Conservation (phyloP, 1,140 invertebrate genomes). For the Formica selysi region DNA sequence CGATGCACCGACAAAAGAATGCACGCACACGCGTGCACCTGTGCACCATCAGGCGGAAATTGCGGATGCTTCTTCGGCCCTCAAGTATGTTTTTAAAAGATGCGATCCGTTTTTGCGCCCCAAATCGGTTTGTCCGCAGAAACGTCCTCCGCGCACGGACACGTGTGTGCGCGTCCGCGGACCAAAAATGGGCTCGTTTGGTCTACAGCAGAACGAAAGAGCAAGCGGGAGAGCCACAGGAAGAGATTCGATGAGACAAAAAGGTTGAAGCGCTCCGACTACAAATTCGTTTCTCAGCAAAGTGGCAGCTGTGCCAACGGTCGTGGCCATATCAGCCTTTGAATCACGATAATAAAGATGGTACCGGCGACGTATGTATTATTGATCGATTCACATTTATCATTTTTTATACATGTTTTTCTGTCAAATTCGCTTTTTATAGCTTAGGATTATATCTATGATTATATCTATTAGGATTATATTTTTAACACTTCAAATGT, state of each 20-base stretch:
- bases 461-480: no score
- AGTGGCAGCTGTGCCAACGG: slow-evolving; percentile 76
- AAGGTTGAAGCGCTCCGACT: slow-evolving; percentile 39
- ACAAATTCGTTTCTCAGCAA: slow-evolving; percentile 78
- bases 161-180: slow-evolving; percentile 35
- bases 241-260: slow-evolving; percentile 62
- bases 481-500: not conserved
- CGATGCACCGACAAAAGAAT: slow-evolving; percentile 7
- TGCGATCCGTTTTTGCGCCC: slow-evolving; percentile 80
- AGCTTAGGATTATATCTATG: not conserved
- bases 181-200: slow-evolving; percentile 47
- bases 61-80: slow-evolving; percentile 66
- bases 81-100: slow-evolving; percentile 84
- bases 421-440: not conserved
- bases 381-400: slow-evolving; percentile 51
- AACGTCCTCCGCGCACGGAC: slow-evolving; percentile 58
- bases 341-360: slow-evolving; percentile 51
- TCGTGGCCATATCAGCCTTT: slow-evolving; percentile 7
- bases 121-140: slow-evolving; percentile 73
- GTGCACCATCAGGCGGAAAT: slow-evolving; percentile 51
- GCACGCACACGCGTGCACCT: slow-evolving; percentile 20
- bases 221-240: slow-evolving; percentile 24
- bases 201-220: slow-evolving; percentile 58
- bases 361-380: slow-evolving; percentile 28
- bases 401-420: not conserved